phyloP scores from a whole-genome alignment of 2,797 vertebrate species.

The Muscicapa striata region DNA sequence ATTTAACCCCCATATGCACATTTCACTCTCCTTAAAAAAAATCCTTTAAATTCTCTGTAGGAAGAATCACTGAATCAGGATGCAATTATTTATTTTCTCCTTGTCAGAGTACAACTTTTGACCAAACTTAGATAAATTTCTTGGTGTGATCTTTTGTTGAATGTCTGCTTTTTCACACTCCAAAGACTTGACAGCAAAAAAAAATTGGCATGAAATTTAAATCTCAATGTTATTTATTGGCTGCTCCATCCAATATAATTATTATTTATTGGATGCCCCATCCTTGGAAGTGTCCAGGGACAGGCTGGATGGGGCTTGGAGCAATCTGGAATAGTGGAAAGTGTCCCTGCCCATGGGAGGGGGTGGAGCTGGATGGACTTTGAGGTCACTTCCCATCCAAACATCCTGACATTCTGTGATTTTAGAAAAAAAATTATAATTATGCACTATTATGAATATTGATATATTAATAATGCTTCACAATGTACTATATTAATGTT shows the following conservation, averaged over 20 bases:
- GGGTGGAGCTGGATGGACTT: not conserved
- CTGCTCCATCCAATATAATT: not conserved
- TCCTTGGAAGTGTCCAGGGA: not conserved
- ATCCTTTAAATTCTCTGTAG: not conserved
- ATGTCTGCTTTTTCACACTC: not conserved
- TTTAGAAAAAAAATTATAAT: not conserved
- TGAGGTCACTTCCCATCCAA: not conserved
- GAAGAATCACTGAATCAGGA: not conserved
- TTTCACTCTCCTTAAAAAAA: not conserved
- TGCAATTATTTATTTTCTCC: not conserved
- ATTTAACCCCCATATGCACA: not conserved
- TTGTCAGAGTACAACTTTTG: not conserved
- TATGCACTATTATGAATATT: no score
- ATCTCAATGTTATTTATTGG: not conserved
- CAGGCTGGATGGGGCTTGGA: not conserved
- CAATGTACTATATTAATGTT: not conserved
- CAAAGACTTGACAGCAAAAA: not conserved
- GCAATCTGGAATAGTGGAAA: not conserved
- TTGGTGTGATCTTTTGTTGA: not conserved
- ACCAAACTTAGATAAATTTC: not conserved
- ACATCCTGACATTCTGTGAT: not conserved
- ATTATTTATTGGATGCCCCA: not conserved
- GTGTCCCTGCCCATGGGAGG: not conserved
- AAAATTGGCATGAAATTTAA: not conserved
- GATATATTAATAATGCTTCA: not conserved